Evolutionary conservation across 2,797 vertebrate genomes (phyloP).

Genomic region (Psittacula echo): DNA sequence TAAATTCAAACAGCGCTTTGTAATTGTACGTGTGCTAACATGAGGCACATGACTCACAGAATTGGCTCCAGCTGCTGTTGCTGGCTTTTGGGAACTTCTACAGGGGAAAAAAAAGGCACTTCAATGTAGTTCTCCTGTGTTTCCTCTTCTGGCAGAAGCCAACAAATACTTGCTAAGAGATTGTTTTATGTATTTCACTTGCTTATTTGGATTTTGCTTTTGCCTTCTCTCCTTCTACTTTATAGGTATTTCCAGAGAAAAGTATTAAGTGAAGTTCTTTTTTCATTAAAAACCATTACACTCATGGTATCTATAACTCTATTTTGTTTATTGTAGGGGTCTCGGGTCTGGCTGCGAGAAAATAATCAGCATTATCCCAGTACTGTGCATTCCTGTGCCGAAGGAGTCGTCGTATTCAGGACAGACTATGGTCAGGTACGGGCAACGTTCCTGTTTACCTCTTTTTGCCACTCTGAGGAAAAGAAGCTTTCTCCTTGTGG

Average conservation of each 20-base stretch:
- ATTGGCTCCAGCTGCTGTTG: constrained; percentile 30
- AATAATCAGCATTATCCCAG: constrained; percentile 92
- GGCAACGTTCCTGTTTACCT: not conserved
- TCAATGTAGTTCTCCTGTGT: not conserved
- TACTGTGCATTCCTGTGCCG: constrained; percentile 91
- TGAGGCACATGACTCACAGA: constrained; percentile 10
- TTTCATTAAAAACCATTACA: not conserved
- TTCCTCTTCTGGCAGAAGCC: not conserved
- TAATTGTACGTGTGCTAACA: constrained; percentile 21
- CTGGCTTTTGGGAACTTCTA: not conserved
- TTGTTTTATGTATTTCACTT: not conserved
- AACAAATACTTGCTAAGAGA: not conserved
- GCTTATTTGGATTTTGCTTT: not conserved
- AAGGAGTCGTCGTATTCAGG: constrained; percentile 88
- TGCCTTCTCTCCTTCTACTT: not conserved
- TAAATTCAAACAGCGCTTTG: not conserved
- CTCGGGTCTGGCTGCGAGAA: constrained; percentile 94
- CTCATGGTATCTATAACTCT: not conserved
- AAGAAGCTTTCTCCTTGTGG: not conserved
- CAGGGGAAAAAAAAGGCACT: not conserved
- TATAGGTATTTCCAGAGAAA: not conserved
- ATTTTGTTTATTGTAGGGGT: constrained; percentile 81
- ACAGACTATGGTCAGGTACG: constrained; percentile 95
- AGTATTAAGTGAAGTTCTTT: not conserved
- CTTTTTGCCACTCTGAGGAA: not conserved